Evolutionary conservation across 1,140 invertebrate genomes (phyloP).

Genomic region (Bombyx mandarina): DNA sequence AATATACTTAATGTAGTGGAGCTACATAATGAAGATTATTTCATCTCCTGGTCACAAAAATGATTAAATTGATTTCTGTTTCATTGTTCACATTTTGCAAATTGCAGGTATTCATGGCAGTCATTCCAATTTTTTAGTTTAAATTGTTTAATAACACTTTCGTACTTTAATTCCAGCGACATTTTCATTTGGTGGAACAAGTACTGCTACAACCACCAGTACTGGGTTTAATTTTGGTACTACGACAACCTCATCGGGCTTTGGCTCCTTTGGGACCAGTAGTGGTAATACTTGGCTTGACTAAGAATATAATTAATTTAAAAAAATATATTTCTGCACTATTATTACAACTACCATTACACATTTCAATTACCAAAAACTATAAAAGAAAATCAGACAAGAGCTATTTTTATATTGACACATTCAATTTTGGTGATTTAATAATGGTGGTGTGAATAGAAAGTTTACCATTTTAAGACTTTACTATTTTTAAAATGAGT

Average conservation of each 20-base stretch:
- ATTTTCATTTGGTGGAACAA: slow-evolving; percentile 54
- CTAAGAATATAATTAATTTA: too few species aligned
- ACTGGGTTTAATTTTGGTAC: slow-evolving; percentile 75
- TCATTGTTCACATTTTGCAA: not conserved
- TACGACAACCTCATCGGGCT: slow-evolving; percentile 62
- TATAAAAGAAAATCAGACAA: too few species aligned
- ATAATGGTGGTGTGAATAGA: too few species aligned
- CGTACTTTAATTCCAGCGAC: slow-evolving; percentile 27
- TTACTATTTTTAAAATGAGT: too few species aligned
- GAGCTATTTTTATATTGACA: too few species aligned
- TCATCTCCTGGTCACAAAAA: not conserved
- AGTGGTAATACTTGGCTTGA: slow-evolving; percentile 19
- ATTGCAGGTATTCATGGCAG: not conserved
- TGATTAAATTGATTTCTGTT: not conserved
- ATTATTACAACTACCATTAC: too few species aligned
- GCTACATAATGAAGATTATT: too few species aligned
- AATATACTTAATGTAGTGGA: too few species aligned
- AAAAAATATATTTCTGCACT: not conserved
- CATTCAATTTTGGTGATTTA: too few species aligned
- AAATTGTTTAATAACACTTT: slow-evolving; percentile 1
- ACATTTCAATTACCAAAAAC: too few species aligned
- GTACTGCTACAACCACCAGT: slow-evolving; percentile 45
- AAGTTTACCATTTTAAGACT: too few species aligned
- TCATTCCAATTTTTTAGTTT: not conserved
- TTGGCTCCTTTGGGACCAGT: slow-evolving; percentile 69